These are phyloP conservation scores for Scaptomyza reducta DNA, from an alignment of 2,888 invertebrate species.

Conservation along the genomic window DNA sequence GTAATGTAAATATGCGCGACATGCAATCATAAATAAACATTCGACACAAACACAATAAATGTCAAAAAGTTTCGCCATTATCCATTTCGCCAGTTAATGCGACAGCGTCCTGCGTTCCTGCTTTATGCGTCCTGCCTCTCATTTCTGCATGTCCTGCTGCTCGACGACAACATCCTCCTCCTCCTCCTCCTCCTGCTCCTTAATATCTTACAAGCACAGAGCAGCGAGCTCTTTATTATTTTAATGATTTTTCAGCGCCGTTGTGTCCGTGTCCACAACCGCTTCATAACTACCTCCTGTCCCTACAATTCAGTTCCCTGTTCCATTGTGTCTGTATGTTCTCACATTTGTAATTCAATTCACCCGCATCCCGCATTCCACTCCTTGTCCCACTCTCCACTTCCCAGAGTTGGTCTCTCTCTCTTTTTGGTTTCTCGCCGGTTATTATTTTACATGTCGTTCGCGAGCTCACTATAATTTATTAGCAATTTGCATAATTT, in stretches of 20 bases:
- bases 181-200: conserved; percentile 36
- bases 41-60: conserved; percentile 82
- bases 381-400: conserved; percentile 20
- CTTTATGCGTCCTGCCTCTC: conserved; percentile 4
- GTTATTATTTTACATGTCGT: conserved; percentile 81
- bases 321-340: conserved; percentile 27
- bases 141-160: conserved; percentile 9
- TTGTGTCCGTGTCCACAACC: conserved; percentile 51
- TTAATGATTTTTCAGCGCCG: conserved; percentile 75
- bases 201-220: conserved; percentile 48
- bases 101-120: conserved; percentile 45
- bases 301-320: conserved; percentile 16
- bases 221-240: conserved; percentile 59
- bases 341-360: conserved; percentile 79
- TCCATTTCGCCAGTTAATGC: conserved; percentile 74
- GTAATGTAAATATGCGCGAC: conserved; percentile 75
- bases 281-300: conserved; percentile 25
- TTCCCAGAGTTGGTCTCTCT: conserved; percentile 11
- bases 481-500: conserved; percentile 81
- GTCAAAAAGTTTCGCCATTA: conserved; percentile 80
- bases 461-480: conserved; percentile 76
- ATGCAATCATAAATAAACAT: conserved; percentile 80
- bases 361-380: conserved; percentile 33
- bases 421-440: conserved; percentile 31
- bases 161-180: conserved; percentile 30